Base-by-base conservation (phyloP, 2,888 invertebrate genomes). In the Plagodis pulveraria region DNA sequence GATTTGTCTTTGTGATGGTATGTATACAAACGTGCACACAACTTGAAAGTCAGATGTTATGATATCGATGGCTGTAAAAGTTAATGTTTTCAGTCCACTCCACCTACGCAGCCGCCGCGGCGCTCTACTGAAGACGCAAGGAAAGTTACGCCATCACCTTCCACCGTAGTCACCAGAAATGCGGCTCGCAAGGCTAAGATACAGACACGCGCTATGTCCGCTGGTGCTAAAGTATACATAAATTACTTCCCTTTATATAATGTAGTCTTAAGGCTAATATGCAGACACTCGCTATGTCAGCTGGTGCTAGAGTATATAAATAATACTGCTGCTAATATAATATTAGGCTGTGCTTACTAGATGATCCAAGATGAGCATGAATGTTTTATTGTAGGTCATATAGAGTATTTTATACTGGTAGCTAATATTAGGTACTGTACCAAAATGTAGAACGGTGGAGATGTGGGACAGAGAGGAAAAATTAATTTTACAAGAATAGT, bases 181-280 rank as follows among this genome's bases (percentile, higher is more conserved):
- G 93, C 93, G 56, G 94, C 94, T 57, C 93, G 94, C 67, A 94
- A 94, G 80, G 93, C 94, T 56, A 95, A 94, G 86, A 94, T 94
- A 51, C 95, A 94, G 79, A 95, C 95, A 38, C 90, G 95, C 50
- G 94, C 94, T 40, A 94, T 94, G 94, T 88, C 93, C 32, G 93
- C 89, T 38, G 84, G 86, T 46, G 84, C 83, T 56, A 93, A 93
- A 80, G 93, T 91, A 79, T 22, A 22, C 22, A 22, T 22, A 22
- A 22, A 69, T 49, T 59, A 43, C 36, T 50, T 34, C 11, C n/a
- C 36, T 35, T 35, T 4, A 7, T 6, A 36, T 22, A 22, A 22
- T 4, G 1, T 22, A 2, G 22, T 57, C 93, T 94, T 67, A 94
- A 94, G 80, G 93, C 94, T 55, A 95, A 94, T 86, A 94, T 94